Conservation (phyloP, 2,888 invertebrate species). For the Gari tellinella region DNA sequence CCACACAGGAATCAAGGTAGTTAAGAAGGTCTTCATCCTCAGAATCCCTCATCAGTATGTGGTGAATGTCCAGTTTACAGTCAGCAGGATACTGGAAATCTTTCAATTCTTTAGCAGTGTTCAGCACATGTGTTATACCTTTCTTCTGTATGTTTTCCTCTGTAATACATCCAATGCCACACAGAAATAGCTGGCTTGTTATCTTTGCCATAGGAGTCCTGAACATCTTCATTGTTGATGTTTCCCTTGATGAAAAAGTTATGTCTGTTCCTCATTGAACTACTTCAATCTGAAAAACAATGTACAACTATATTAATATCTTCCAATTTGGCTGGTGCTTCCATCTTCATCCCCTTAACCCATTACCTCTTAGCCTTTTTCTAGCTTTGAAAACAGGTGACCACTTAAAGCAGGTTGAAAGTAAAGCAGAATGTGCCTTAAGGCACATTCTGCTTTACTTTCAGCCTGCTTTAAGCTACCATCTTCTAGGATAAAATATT, state of each 20-base stretch:
- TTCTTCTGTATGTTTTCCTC: conserved; percentile 46
- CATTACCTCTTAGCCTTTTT: no score
- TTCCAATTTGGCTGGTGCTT: no score
- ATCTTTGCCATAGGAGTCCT: conserved; percentile 55
- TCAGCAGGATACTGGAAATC: conserved; percentile 61
- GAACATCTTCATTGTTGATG: conserved; percentile 33
- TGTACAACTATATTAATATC: no score
- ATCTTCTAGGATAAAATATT: no score
- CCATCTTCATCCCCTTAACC: no score
- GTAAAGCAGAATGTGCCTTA: no score
- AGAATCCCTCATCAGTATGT: conserved; percentile 66
- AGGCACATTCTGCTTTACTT: no score
- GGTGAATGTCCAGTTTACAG: conserved; percentile 33
- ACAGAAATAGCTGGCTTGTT: conserved; percentile 62
- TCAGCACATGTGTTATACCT: conserved; percentile 69
- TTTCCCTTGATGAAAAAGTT: background rate
- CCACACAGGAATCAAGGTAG: conserved; percentile 67
- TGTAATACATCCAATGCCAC: conserved; percentile 65
- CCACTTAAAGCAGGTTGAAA: no score
- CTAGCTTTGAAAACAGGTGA: no score
- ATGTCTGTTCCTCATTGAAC: no score
- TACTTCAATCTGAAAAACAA: no score
- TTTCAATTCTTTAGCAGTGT: conserved; percentile 67
- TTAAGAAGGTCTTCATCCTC: conserved; percentile 62
- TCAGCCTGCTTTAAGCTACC: no score